Evolutionary conservation across 37 sponge, comb jelly and placozoan species (phyloP).

Genomic region (Dysidea cf. avara): DNA sequence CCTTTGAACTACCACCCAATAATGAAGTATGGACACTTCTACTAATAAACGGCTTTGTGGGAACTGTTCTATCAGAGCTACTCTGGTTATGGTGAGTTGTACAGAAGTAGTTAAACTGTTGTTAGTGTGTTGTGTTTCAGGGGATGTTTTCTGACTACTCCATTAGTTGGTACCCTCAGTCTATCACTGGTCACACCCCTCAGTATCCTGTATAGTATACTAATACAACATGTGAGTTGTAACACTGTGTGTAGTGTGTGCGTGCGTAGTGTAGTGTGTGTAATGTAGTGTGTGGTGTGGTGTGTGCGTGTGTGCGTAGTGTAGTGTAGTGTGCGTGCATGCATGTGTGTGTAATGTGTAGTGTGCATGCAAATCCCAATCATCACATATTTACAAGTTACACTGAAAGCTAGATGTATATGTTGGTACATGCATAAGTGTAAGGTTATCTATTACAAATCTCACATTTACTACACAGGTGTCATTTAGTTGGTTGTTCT

Average conservation of each 20-base stretch:
- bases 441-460: background rate
- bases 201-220: conserved; percentile 73
- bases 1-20: conserved; percentile 68
- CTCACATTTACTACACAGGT: conserved; percentile 30
- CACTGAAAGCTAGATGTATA: background rate
- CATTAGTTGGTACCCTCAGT: conserved; percentile 73
- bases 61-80: conserved; percentile 89
- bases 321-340: no score
- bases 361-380: no score
- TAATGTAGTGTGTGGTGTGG: background rate
- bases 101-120: background rate
- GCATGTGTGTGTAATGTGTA: no score
- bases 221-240: conserved; percentile 50
- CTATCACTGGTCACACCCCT: conserved; percentile 80
- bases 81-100: conserved; percentile 81
- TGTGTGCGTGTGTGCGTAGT: background rate
- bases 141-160: conserved; percentile 78
- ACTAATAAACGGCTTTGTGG: conserved; percentile 78
- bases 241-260: no score
- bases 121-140: background rate
- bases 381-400: no score
- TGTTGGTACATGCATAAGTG: background rate
- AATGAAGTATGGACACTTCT: conserved; percentile 72
- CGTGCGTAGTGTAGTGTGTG: no score
- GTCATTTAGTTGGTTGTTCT: conserved; percentile 45